Evolutionary conservation across 2,797 vertebrate genomes (phyloP).

Genomic region (Delichon dasypus): DNA sequence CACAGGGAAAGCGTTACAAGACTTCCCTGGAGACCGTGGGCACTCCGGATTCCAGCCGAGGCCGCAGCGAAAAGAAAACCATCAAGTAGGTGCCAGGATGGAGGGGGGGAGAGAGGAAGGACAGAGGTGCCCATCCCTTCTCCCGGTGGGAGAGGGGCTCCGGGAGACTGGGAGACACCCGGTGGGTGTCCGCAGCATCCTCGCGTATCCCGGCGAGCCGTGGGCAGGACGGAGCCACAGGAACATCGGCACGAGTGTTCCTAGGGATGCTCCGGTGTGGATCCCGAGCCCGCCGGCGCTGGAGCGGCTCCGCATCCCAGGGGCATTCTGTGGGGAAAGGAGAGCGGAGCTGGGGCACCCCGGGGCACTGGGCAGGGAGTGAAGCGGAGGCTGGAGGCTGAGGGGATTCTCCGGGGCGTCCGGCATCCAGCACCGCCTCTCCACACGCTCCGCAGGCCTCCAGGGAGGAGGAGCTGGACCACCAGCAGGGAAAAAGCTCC

Average conservation of each 20-base stretch:
- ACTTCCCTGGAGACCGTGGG: conserved; percentile 82
- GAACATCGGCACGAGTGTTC: fast-evolving
- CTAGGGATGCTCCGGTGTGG: fast-evolving
- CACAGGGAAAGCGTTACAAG: conserved; percentile 82
- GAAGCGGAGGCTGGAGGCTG: not conserved
- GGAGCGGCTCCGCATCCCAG: not conserved
- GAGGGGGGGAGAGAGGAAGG: not conserved
- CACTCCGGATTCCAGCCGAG: conserved; percentile 81
- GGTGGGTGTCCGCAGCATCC: not conserved
- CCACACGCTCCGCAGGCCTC: fast-evolving
- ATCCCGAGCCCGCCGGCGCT: fast-evolving
- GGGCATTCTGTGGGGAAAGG: fast-evolving
- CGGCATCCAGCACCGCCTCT: not conserved
- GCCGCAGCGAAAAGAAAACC: conserved; percentile 81
- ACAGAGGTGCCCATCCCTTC: not conserved
- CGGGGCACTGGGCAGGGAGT: fast-evolving
- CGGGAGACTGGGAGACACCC: not conserved
- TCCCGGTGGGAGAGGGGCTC: not conserved
- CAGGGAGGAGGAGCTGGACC: not conserved
- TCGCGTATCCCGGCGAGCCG: fast-evolving
- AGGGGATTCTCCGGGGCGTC: not conserved
- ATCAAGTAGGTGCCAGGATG: conserved; percentile 81
- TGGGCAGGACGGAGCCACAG: fast-evolving
- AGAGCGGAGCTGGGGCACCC: fast-evolving
- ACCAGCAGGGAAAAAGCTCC: not conserved